Conservation (phyloP, 2,888 invertebrate species). For the Platycheirus albimanus region DNA sequence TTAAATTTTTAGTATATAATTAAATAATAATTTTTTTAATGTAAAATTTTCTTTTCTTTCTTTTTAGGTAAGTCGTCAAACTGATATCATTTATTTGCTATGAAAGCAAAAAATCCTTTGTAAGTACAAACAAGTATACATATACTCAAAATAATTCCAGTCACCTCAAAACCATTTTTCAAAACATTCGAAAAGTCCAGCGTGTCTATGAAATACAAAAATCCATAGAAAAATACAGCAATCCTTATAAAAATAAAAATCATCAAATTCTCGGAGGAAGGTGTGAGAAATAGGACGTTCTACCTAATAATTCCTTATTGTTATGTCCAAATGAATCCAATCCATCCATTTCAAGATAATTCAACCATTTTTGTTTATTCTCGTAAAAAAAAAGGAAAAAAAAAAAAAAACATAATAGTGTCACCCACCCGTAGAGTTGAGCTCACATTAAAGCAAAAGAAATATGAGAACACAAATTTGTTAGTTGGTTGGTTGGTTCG, state of each 20-base stretch:
- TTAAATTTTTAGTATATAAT: too few relatives aligned
- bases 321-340: slow-evolving; percentile 57
- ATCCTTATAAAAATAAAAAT: background rate
- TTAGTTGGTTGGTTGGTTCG: slow-evolving; percentile 45
- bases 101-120: too few relatives aligned
- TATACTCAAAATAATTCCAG: too few relatives aligned
- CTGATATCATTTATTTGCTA: too few relatives aligned
- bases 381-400: slow-evolving; percentile 26
- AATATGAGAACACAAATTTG: slow-evolving; percentile 69
- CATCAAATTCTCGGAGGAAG: slow-evolving; percentile 31
- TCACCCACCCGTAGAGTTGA: slow-evolving; percentile 65
- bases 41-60: too few relatives aligned
- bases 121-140: too few relatives aligned
- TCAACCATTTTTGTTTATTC: slow-evolving; percentile 48
- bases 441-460: slow-evolving; percentile 38
- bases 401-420: slow-evolving; percentile 30
- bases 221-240: slow-evolving; percentile 5
- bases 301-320: slow-evolving; percentile 48
- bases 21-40: too few relatives aligned
- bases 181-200: too few relatives aligned
- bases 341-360: slow-evolving; percentile 32
- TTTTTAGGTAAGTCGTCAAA: too few relatives aligned
- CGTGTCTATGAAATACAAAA: too few relatives aligned
- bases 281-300: slow-evolving; percentile 66
- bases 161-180: too few relatives aligned